Evolutionary conservation across 2,797 vertebrate species (phyloP).

Genomic region (Atherinosoma microstoma): DNA sequence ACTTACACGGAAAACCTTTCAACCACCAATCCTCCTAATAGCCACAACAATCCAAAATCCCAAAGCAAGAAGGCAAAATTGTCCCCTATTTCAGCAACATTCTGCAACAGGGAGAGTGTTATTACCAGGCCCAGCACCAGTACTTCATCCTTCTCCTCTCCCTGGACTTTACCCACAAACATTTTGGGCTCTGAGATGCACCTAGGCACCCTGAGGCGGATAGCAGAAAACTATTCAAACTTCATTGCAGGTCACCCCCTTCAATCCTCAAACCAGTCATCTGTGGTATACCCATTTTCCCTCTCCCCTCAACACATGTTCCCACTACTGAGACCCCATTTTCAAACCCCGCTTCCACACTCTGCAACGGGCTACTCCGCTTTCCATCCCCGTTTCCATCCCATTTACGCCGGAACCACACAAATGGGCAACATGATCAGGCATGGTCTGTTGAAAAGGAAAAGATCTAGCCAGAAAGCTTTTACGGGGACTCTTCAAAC

Average conservation of each 20-base stretch:
- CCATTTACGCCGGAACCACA: constrained; percentile 43
- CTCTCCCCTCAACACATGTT: constrained; percentile 62
- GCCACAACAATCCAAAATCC: constrained; percentile 13
- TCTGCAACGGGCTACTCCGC: constrained; percentile 60
- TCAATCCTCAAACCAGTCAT: constrained; percentile 52
- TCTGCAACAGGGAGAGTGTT: constrained; percentile 61
- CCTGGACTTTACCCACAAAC: constrained; percentile 56
- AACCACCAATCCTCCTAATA: constrained; percentile 18
- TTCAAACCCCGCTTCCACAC: constrained; percentile 63
- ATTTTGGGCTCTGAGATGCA: constrained; percentile 63
- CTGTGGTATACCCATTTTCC: constrained; percentile 68
- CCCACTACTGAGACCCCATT: constrained; percentile 66
- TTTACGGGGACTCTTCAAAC: constrained; percentile 43
- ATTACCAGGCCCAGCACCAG: constrained; percentile 55
- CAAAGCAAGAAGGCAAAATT: constrained; percentile 53
- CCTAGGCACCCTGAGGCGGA: constrained; percentile 63
- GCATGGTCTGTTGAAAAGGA: constrained; percentile 65
- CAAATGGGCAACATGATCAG: constrained; percentile 56
- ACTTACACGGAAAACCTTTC: constrained; percentile 25
- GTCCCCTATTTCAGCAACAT: constrained; percentile 7
- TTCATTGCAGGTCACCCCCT: constrained; percentile 63
- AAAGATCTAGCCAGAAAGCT: constrained; percentile 35
- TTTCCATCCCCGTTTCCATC: constrained; percentile 64
- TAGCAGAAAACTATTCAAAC: constrained; percentile 73
- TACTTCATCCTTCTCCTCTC: constrained; percentile 43